Conservation (phyloP, 2,797 vertebrate genomes). For the Sciaenops ocellatus region DNA sequence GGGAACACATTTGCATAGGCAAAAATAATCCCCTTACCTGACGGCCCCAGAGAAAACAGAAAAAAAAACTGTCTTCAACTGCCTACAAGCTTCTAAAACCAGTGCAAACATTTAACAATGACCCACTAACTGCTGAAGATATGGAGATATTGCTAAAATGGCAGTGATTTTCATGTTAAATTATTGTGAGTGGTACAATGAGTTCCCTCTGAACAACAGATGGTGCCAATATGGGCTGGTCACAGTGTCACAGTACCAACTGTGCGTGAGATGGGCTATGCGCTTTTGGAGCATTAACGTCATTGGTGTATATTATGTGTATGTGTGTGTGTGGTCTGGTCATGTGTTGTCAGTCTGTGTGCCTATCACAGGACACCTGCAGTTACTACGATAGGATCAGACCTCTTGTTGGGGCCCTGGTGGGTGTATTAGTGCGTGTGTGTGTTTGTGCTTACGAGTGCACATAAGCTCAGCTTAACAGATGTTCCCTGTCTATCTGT, state of each 20-base stretch:
- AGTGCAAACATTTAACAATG: neutral
- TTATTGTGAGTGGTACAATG: neutral
- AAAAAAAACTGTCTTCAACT: neutral
- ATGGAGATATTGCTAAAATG: neutral
- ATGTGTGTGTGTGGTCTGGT: constrained; percentile 60
- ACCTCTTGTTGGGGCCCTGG: constrained; percentile 40
- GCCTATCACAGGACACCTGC: constrained; percentile 71
- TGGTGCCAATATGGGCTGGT: constrained; percentile 74
- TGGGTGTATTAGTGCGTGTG: constrained; percentile 25
- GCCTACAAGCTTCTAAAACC: too few species aligned
- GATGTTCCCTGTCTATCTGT: constrained; percentile 73
- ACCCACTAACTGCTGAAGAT: constrained; percentile 14
- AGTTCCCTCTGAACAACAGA: constrained; percentile 56
- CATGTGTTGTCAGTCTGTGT: constrained; percentile 57
- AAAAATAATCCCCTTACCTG: neutral
- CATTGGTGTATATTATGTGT: constrained; percentile 36
- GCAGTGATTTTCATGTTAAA: constrained; percentile 40
- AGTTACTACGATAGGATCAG: constrained; percentile 37
- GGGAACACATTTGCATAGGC: neutral
- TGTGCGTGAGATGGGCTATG: constrained; percentile 60
- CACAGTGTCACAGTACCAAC: constrained; percentile 64
- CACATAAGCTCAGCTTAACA: constrained; percentile 50
- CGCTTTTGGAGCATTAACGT: constrained; percentile 57
- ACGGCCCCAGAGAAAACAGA: constrained; percentile 1
- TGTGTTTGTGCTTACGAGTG: constrained; percentile 21